phyloP scores from a whole-genome alignment of 2,888 invertebrate species.

The Ferrisia virgata region DNA sequence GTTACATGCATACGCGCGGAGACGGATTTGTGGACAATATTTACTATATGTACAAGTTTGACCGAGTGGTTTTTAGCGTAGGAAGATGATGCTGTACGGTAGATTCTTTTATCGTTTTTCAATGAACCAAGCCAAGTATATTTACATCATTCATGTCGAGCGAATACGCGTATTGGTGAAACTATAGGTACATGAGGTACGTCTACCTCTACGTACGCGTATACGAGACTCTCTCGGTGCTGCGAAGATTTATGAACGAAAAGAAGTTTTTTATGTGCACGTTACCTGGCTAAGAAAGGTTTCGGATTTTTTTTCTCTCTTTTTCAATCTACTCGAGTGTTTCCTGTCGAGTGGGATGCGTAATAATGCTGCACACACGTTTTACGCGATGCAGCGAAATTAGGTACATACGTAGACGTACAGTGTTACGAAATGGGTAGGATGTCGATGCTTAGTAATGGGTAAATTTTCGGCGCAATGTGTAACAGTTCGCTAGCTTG shows the following conservation, averaged over 20 bases:
- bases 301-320: background rate
- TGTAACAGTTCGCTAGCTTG: background rate
- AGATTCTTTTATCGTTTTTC: conserved; percentile 28
- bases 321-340: background rate
- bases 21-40: conserved; percentile 29
- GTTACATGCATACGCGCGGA: background rate
- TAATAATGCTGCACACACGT: background rate
- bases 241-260: conserved; percentile 29
- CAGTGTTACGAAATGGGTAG: background rate
- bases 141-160: conserved; percentile 29
- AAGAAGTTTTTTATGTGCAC: background rate
- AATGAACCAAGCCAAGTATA: conserved; percentile 19
- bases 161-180: conserved; percentile 8
- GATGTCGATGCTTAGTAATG: background rate
- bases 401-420: too few species aligned
- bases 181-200: background rate
- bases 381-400: background rate
- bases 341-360: conserved; percentile 25
- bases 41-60: conserved; percentile 22
- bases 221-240: background rate
- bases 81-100: background rate
- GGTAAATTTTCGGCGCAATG: background rate
- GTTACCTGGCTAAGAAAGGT: background rate
- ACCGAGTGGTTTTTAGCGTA: background rate
- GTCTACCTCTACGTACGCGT: background rate